A percentile compares a stretch with the other conserved stretches of the same genome.
Conservation (phyloP, 2,797 vertebrate genomes). For the Trachops cirrhosus region DNA sequence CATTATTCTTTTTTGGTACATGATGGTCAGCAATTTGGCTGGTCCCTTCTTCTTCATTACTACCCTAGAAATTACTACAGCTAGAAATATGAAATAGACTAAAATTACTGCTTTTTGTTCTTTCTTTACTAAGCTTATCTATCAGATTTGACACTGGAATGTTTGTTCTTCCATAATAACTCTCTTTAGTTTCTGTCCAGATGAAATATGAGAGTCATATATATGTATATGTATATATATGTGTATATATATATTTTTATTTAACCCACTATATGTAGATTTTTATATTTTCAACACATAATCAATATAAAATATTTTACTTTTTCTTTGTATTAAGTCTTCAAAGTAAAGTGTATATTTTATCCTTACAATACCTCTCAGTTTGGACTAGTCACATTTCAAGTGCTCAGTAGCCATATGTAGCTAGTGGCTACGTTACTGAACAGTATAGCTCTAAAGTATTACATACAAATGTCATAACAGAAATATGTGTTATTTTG, state of each 20-base stretch:
- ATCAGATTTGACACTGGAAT: not conserved
- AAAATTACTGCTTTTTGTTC: not conserved
- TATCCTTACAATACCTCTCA: not conserved
- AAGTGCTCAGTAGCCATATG: not conserved
- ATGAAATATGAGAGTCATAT: not conserved
- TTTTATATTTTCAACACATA: conserved; percentile 7
- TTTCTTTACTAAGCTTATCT: not conserved
- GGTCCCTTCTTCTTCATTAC: not conserved
- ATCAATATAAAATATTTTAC: conserved; percentile 18
- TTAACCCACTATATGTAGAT: not conserved
- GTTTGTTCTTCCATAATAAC: not conserved
- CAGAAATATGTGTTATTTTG: conserved; percentile 10
- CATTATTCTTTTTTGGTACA: not conserved
- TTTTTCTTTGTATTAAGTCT: conserved; percentile 29
- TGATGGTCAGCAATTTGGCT: not conserved
- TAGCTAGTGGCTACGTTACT: not conserved
- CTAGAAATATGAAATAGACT: not conserved
- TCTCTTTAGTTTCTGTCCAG: not conserved
- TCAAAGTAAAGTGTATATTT: conserved; percentile 20
- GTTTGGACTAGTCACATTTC: not conserved
- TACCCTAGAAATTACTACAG: conserved; percentile 12
- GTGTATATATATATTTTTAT: not conserved
- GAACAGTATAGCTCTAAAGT: not conserved
- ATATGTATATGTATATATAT: not conserved
- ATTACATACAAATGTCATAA: not conserved